Evolutionary conservation across 2,888 invertebrate species (phyloP).

Genomic region (Lycocerus yunnanus): DNA sequence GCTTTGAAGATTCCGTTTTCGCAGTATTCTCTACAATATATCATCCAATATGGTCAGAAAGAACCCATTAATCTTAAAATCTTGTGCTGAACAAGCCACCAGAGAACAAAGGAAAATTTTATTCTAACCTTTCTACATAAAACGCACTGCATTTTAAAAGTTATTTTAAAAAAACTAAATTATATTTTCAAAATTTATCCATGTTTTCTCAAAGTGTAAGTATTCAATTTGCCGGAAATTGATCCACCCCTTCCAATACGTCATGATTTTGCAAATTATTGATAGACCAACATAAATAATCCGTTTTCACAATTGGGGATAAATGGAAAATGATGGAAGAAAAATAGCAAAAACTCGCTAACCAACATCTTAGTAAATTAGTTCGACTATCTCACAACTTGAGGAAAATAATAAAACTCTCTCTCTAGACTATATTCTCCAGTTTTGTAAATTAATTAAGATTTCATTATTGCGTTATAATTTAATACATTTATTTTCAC

Average conservation of each 20-base stretch:
- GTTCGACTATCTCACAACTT: not conserved
- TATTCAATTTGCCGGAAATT: not conserved
- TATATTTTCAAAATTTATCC: not conserved
- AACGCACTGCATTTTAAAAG: not conserved
- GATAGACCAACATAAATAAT: not conserved
- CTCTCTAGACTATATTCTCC: not conserved
- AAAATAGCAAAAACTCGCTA: not conserved
- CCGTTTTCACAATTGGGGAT: not conserved
- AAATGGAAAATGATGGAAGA: not conserved
- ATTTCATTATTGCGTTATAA: not conserved
- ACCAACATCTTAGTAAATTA: not conserved
- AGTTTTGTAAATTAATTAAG: not conserved
- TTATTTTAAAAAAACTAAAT: not conserved
- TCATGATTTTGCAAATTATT: not conserved
- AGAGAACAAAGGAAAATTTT: constrained; percentile 19
- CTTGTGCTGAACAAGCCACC: constrained; percentile 11
- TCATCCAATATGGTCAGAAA: constrained; percentile 13
- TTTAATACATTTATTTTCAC: not conserved
- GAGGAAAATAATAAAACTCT: not conserved
- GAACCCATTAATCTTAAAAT: constrained; percentile 22
- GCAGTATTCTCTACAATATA: constrained; percentile 13
- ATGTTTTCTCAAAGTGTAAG: not conserved
- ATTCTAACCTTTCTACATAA: constrained; percentile 6
- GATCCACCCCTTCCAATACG: not conserved
- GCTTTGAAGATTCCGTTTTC: constrained; percentile 10